Evolutionary conservation across 2,888 invertebrate genomes (phyloP), one percentile per base, ranked within the genome.

Genomic region (Mesorhabditis sp.): DNA sequence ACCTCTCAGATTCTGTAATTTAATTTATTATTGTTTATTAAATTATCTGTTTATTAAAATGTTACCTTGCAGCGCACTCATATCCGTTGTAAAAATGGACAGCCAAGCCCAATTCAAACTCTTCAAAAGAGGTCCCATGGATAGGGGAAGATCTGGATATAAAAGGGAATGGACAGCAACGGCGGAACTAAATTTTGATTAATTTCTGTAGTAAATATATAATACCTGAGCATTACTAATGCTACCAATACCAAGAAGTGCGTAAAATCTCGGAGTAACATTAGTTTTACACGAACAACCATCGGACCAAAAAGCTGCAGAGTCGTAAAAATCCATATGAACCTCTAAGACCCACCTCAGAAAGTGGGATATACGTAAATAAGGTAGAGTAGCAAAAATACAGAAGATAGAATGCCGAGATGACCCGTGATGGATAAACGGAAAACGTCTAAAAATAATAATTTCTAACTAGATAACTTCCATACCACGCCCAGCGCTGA

Each of bases 371-470:
- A 78, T 87, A 88, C 50, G 86, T 86, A 70, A 86, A 86, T 50
- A 88, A 83, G 13, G 88, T 86, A 5, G 88, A 83, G 77, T 87
- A 88, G 80, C 87, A 88, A 80, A 87, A 87, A 80, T 87, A 88
- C 41, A 88, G 83, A 13, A 88, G 78, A 70, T 82, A 83, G 68
- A 80, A 73, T 4, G 83, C 75, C 44, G 80, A 80, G 28, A 79
- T 67, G 3, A 79, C 77, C 68, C 79, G 77, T 15, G 75, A 74
- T 4, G 75, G 67, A 67, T 82, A 82, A 4, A 74, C 76, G 5
- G 76, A 75, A n/a, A 50, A 13, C 58, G 58, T 10, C 58, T 50
- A n/a, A 50, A 50, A 13, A 50, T 50, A 13, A 13, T n/a, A 50
- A 13, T 50, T 50, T 50, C n/a, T 50, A n/a, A 13, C n/a, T 50